phyloP scores from a whole-genome alignment of 2,113 vertebrate genomes.

The Hylia prasina region DNA sequence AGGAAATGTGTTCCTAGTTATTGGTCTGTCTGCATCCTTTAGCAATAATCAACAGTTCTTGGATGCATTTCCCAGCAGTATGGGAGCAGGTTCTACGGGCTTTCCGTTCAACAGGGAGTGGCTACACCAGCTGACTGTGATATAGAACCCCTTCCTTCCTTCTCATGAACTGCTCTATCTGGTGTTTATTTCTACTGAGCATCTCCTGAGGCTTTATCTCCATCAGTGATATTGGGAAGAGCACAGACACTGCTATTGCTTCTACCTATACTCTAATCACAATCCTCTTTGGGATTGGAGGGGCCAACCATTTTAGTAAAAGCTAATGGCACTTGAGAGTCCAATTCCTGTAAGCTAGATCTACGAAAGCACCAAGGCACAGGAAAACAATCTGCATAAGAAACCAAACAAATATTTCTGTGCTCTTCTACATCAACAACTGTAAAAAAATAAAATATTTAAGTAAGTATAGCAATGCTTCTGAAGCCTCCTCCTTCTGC shows the following conservation, averaged over 20 bases:
- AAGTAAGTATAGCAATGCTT: neutral
- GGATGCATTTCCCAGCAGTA: neutral
- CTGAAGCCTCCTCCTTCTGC: neutral
- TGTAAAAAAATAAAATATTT: neutral
- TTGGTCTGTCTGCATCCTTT: neutral
- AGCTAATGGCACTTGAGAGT: neutral
- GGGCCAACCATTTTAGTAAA: neutral
- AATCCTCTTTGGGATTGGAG: neutral
- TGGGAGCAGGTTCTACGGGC: neutral
- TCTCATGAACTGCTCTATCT: neutral
- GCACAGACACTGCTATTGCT: neutral
- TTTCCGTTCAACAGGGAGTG: neutral
- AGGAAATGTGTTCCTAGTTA: neutral
- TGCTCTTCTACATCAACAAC: neutral
- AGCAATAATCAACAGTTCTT: neutral
- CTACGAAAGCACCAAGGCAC: neutral
- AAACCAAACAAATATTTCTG: neutral
- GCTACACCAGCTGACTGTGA: neutral
- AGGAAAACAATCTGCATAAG: neutral
- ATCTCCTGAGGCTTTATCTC: neutral
- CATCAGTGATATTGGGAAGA: neutral
- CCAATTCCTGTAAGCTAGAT: neutral
- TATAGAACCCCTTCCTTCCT: neutral
- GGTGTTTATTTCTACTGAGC: neutral
- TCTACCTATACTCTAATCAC: neutral